Percentiles rank a stretch among this genome's conserved stretches.
Conservation (phyloP, 2,888 invertebrate genomes). For the Lepas anatifera region DNA sequence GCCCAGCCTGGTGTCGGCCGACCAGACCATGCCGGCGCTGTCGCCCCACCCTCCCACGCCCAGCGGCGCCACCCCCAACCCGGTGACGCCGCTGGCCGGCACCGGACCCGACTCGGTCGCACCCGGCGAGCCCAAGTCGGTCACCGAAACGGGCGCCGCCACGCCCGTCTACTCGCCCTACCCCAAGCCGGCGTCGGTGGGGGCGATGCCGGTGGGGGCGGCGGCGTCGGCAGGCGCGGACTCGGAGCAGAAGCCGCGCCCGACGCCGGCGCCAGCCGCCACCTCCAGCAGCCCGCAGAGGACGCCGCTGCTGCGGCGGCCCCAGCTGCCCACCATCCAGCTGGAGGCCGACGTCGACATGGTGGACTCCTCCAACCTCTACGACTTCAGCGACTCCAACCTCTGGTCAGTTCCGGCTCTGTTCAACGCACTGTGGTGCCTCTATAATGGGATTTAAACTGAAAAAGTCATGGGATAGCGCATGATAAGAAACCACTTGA, state of each 20-base stretch:
- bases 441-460: no score
- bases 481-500: no score
- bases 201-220: not conserved
- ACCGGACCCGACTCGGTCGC: constrained; percentile 8
- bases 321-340: constrained; percentile 22
- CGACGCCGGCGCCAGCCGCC: constrained; percentile 11
- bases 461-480: no score
- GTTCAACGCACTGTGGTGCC: no score
- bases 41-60: constrained; percentile 53
- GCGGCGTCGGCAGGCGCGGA: not conserved
- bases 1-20: constrained; percentile 30
- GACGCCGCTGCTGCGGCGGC: constrained; percentile 20
- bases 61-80: constrained; percentile 26
- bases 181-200: constrained; percentile 24
- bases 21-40: constrained; percentile 55
- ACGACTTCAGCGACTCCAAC: constrained; percentile 73
- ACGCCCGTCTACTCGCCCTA: constrained; percentile 28
- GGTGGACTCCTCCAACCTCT: constrained; percentile 46
- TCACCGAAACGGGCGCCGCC: not conserved
- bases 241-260: constrained; percentile 7
- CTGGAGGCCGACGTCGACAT: constrained; percentile 38
- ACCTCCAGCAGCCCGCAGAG: constrained; percentile 16
- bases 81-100: constrained; percentile 20
- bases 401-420: constrained; percentile 55
- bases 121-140: constrained; percentile 23